Conservation (phyloP, 23 tunicate species). For the Corella eumyota region DNA sequence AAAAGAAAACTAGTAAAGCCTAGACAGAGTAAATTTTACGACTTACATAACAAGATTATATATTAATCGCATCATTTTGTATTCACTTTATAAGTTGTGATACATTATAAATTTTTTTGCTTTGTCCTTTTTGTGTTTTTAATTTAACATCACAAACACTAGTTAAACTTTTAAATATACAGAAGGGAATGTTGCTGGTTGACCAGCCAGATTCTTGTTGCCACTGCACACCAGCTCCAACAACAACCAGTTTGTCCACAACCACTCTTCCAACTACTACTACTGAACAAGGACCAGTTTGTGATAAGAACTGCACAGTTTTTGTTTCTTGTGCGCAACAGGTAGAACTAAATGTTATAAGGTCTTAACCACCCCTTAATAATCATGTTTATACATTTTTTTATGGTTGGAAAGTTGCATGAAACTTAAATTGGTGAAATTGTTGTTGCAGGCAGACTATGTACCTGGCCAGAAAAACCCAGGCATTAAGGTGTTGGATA, state of each 20-base stretch:
- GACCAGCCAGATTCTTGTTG: conserved; percentile 47
- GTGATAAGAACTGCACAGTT: conserved; percentile 36
- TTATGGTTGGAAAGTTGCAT: not conserved
- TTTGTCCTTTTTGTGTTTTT: not conserved
- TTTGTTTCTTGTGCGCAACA: conserved; percentile 38
- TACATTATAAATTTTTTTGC: no score
- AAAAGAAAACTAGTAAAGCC: no score
- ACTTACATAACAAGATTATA: no score
- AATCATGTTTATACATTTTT: not conserved
- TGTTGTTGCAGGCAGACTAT: conserved; percentile 25
- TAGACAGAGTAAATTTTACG: no score
- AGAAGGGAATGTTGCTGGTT: conserved; percentile 72
- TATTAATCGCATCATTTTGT: no score
- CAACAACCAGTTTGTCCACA: conserved; percentile 39
- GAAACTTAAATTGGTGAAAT: not conserved
- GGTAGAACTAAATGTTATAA: no score
- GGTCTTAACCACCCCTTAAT: no score
- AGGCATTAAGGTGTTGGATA: conserved; percentile 18
- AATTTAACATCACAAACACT: not conserved
- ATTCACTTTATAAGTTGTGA: no score
- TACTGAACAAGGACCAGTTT: conserved; percentile 20
- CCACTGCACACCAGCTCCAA: conserved; percentile 48
- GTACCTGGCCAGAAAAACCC: conserved; percentile 13
- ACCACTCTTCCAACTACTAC: conserved; percentile 41
- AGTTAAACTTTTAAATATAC: not conserved